phyloP scores from a whole-genome alignment of 2,888 invertebrate genomes.

The Schizotus pectinicornis region DNA sequence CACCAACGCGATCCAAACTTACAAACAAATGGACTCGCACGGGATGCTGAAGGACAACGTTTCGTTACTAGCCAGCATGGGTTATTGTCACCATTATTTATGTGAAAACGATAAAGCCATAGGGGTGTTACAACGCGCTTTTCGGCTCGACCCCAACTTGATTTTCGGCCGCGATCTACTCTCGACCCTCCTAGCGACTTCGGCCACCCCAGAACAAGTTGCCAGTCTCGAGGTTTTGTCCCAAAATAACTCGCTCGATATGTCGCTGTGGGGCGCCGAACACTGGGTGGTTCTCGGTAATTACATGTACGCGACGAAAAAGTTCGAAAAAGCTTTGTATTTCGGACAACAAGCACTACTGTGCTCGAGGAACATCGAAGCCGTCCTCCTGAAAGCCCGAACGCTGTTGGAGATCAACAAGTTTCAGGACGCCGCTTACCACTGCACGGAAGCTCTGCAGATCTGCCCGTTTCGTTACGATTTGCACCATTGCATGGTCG shows the following conservation, averaged over 20 bases:
- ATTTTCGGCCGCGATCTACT: slow-evolving; percentile 48
- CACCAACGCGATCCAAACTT: slow-evolving; percentile 68
- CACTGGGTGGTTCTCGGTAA: slow-evolving; percentile 82
- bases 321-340: slow-evolving; percentile 72
- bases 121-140: slow-evolving; percentile 59
- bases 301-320: slow-evolving; percentile 67
- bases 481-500: slow-evolving; percentile 78
- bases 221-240: slow-evolving; percentile 47
- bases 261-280: slow-evolving; percentile 59
- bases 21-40: slow-evolving; percentile 70
- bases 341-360: slow-evolving; percentile 77
- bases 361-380: slow-evolving; percentile 70
- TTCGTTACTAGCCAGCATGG: slow-evolving; percentile 70
- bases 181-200: slow-evolving; percentile 47
- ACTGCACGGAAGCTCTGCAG: slow-evolving; percentile 71
- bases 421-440: slow-evolving; percentile 68
- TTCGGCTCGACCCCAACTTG: slow-evolving; percentile 48
- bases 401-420: slow-evolving; percentile 71
- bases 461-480: slow-evolving; percentile 68
- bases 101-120: slow-evolving; percentile 74
- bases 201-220: slow-evolving; percentile 49
- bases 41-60: slow-evolving; percentile 72
- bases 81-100: slow-evolving; percentile 74
- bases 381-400: slow-evolving; percentile 74
- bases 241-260: slow-evolving; percentile 40